Percentiles rank a stretch among this genome's conserved stretches.
These are phyloP conservation scores for Dicycla oo DNA, from an alignment of 2,888 invertebrate species.

Conservation along the genomic window DNA sequence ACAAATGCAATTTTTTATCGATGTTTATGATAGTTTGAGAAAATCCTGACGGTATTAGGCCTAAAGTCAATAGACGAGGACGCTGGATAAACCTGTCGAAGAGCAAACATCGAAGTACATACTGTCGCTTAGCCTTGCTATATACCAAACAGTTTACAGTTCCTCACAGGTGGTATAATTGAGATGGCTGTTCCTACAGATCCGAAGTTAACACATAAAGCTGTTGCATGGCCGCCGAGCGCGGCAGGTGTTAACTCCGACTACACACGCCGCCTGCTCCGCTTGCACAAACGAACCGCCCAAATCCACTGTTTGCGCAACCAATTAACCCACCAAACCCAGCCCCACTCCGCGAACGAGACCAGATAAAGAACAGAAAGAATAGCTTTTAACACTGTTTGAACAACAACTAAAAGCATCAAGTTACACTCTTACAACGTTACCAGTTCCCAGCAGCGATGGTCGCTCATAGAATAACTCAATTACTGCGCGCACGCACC, in stretches of 20 bases:
- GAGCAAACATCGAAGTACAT: slow-evolving; percentile 41
- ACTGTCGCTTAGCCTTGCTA: slow-evolving; percentile 56
- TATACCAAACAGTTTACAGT: slow-evolving; percentile 75
- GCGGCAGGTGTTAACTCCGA: slow-evolving; percentile 86
- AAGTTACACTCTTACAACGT: slow-evolving; percentile 76
- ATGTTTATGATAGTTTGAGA: neutral
- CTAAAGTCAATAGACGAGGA: slow-evolving; percentile 24
- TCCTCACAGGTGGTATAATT: slow-evolving; percentile 79
- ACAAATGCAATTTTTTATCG: neutral
- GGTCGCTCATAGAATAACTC: slow-evolving; percentile 79
- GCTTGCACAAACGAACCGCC: slow-evolving; percentile 87
- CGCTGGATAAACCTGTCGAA: slow-evolving; percentile 42
- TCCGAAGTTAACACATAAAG: slow-evolving; percentile 77
- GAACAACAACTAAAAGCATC: slow-evolving; percentile 82
- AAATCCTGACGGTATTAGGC: slow-evolving; percentile 18
- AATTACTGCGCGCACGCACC: slow-evolving; percentile 80
- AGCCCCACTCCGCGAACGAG: slow-evolving; percentile 72
- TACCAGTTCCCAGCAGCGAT: slow-evolving; percentile 60
- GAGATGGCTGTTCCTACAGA: slow-evolving; percentile 73
- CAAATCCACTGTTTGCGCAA: slow-evolving; percentile 84
- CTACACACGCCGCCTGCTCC: slow-evolving; percentile 72
- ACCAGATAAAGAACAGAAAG: slow-evolving; percentile 75
- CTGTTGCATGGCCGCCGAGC: slow-evolving; percentile 80
- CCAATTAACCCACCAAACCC: slow-evolving; percentile 75
- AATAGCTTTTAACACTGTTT: slow-evolving; percentile 78